phyloP scores from a whole-genome alignment of 2,113 vertebrate genomes.

The Thalassoma bifasciatum region DNA sequence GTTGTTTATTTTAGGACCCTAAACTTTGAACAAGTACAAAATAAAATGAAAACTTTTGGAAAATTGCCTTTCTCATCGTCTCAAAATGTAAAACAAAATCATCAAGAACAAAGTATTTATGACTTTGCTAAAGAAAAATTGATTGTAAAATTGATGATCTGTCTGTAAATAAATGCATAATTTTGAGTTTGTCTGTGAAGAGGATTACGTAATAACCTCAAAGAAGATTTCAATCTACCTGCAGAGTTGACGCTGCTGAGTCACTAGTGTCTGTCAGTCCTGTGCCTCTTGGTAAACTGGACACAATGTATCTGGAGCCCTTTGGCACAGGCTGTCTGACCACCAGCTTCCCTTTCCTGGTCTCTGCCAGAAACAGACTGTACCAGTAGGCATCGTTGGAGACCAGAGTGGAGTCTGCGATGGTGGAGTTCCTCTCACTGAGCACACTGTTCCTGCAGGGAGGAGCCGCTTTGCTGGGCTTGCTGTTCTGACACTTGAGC shows the following conservation, averaged over 20 bases:
- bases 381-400: slow-evolving; percentile 81
- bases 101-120: too few relatives aligned
- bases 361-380: slow-evolving; percentile 79
- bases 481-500: slow-evolving; percentile 77
- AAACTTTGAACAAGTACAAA: too few relatives aligned
- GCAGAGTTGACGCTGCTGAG: slow-evolving; percentile 74
- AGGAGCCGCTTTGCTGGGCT: slow-evolving; percentile 66
- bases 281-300: slow-evolving; percentile 77
- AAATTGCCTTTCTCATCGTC: too few relatives aligned
- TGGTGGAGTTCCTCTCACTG: slow-evolving; percentile 79
- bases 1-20: too few relatives aligned
- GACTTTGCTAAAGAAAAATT: too few relatives aligned
- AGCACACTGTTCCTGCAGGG: slow-evolving; percentile 76
- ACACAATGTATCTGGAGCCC: slow-evolving; percentile 78
- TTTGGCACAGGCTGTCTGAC: slow-evolving; percentile 78
- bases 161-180: too few relatives aligned
- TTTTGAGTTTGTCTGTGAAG: too few relatives aligned
- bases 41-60: too few relatives aligned
- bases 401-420: slow-evolving; percentile 78
- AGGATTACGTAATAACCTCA: too few relatives aligned
- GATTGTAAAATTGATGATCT: too few relatives aligned
- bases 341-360: slow-evolving; percentile 78
- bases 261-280: slow-evolving; percentile 69
- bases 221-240: slow-evolving; percentile 65
- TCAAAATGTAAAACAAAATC: too few relatives aligned